phyloP scores from a whole-genome alignment of 2,888 invertebrate species.

The Pseudeuparius sepicola region DNA sequence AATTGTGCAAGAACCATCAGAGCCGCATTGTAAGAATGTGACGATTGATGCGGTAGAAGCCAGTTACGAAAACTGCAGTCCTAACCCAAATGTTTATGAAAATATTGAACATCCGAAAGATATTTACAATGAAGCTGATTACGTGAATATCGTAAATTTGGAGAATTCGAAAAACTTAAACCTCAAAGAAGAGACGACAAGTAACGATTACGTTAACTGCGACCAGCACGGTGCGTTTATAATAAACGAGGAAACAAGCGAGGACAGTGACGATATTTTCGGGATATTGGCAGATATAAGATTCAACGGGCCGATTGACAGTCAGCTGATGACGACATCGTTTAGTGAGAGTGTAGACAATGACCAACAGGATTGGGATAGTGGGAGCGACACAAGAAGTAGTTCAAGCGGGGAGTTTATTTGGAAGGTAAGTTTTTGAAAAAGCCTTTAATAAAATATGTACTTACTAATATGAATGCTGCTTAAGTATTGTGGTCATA shows the following conservation, averaged over 20 bases:
- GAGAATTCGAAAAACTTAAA: constrained; percentile 28
- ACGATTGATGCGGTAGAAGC: too few relatives aligned
- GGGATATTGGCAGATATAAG: constrained; percentile 38
- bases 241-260: constrained; percentile 23
- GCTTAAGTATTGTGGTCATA: too few relatives aligned
- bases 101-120: constrained; percentile 15
- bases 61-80: too few relatives aligned
- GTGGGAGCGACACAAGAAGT: constrained; percentile 57
- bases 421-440: constrained; percentile 53
- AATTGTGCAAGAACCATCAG: neutral
- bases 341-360: constrained; percentile 43
- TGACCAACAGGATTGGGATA: constrained; percentile 59
- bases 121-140: constrained; percentile 28
- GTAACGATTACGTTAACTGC: constrained; percentile 19
- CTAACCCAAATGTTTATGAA: too few relatives aligned
- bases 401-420: constrained; percentile 70
- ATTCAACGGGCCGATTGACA: constrained; percentile 37
- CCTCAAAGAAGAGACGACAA: too few relatives aligned
- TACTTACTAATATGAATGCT: too few relatives aligned
- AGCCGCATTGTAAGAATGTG: neutral
- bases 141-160: constrained; percentile 28
- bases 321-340: constrained; percentile 40
- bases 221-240: constrained; percentile 42
- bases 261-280: constrained; percentile 27
- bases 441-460: neutral